These are phyloP conservation scores for Cynocephalus volans DNA, from an alignment of 2,113 vertebrate species.

Conservation along the genomic window DNA sequence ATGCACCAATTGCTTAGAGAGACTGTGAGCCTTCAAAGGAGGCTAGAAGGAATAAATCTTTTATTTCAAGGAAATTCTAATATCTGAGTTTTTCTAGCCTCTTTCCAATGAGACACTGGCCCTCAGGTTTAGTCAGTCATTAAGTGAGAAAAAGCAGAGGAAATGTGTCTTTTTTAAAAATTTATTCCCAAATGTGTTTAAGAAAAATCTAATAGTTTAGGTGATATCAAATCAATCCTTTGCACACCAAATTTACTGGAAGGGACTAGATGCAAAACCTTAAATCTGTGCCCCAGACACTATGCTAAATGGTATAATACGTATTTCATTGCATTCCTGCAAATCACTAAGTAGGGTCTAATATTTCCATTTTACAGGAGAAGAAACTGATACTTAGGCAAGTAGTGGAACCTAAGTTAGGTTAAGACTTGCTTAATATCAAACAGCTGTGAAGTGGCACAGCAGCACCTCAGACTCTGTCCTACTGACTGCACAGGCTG, in stretches of 20 bases:
- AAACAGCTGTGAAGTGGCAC: not conserved
- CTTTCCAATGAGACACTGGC: not conserved
- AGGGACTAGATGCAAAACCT: not conserved
- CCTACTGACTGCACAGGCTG: not conserved
- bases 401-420: not conserved
- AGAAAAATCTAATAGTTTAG: not conserved
- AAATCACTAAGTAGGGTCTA: not conserved
- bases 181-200: conserved; percentile 4
- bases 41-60: conserved; percentile 15
- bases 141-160: not conserved
- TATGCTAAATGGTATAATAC: not conserved
- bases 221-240: not conserved
- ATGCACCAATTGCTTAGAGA: conserved; percentile 1
- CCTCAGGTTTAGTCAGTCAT: not conserved
- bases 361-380: not conserved
- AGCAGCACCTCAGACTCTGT: not conserved
- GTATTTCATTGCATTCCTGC: not conserved
- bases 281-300: not conserved
- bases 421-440: not conserved
- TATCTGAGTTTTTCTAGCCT: not conserved
- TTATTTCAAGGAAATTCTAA: conserved; percentile 36
- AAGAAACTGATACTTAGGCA: conserved; percentile 10
- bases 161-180: not conserved
- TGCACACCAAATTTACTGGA: not conserved
- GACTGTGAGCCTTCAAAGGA: not conserved